Evolutionary conservation across 2,797 vertebrate genomes (phyloP).

Genomic region (Acanthis flammea): DNA sequence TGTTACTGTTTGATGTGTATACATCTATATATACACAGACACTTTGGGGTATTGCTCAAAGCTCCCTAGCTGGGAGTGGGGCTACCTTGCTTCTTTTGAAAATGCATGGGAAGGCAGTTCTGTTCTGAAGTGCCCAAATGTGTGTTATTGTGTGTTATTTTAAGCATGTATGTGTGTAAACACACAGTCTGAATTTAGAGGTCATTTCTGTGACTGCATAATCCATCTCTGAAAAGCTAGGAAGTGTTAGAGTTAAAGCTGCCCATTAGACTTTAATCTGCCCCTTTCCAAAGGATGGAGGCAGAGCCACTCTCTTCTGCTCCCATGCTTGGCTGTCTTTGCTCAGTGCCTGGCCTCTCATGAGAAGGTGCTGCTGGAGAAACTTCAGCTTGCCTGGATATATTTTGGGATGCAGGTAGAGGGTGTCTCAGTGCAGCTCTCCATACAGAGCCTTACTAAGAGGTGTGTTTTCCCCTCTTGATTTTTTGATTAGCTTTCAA

Average conservation of each 20-base stretch:
- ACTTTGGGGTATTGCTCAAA: background rate
- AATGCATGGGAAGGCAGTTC: background rate
- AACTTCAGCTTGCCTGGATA: background rate
- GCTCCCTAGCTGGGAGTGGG: background rate
- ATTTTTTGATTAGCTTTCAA: background rate
- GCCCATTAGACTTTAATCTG: background rate
- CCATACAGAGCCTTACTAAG: background rate
- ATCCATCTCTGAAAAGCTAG: background rate
- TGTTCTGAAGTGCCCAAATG: background rate
- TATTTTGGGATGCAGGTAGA: background rate
- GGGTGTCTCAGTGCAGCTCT: background rate
- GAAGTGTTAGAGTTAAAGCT: background rate
- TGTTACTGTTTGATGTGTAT: background rate
- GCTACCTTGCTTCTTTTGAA: background rate
- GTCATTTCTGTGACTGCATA: background rate
- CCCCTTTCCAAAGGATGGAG: background rate
- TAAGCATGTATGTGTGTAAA: background rate
- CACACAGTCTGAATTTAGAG: background rate
- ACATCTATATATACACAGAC: fast-evolving
- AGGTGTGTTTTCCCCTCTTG: fast-evolving
- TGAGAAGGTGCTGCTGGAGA: background rate
- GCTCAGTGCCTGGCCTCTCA: background rate
- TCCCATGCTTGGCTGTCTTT: background rate
- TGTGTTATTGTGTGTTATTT: background rate
- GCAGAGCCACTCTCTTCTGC: background rate